Conservation (phyloP, 2,113 vertebrate species). For the Phalacrocorax aristotelis region DNA sequence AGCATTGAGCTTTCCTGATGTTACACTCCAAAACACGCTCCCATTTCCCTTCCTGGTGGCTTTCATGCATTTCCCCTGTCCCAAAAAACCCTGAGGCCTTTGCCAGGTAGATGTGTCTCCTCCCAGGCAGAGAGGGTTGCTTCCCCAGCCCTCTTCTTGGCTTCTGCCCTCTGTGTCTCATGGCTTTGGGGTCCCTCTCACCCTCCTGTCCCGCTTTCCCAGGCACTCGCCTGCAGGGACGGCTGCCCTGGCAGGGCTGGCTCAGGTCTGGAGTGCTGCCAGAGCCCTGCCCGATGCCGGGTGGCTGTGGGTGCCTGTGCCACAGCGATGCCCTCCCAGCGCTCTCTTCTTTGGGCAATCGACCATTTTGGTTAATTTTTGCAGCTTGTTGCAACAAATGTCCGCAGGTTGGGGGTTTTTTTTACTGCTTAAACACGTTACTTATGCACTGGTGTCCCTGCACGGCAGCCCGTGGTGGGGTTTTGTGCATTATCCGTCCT, state of each 20-base stretch:
- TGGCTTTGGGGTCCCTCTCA: neutral
- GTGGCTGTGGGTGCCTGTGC: rapidly evolving
- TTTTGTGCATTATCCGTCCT: neutral
- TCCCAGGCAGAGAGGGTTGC: rapidly evolving
- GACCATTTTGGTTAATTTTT: neutral
- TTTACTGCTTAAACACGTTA: neutral
- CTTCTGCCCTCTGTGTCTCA: neutral
- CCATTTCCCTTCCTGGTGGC: rapidly evolving
- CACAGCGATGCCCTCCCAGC: rapidly evolving
- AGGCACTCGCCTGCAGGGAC: rapidly evolving
- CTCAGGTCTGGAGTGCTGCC: too few species aligned
- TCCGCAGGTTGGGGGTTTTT: neutral
- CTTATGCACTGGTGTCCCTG: neutral
- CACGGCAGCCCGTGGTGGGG: rapidly evolving
- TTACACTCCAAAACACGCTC: neutral
- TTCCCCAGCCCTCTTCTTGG: neutral
- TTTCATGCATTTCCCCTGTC: neutral
- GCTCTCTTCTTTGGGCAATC: neutral
- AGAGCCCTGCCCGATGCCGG: neutral
- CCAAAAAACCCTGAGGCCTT: neutral
- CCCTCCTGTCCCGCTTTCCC: too few species aligned
- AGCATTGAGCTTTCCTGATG: neutral
- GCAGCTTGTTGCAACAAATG: neutral
- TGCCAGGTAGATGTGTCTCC: rapidly evolving
- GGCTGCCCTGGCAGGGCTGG: neutral